Percentiles rank a stretch among this genome's conserved stretches.
Evolutionary conservation across 2,888 invertebrate genomes (phyloP).

Genomic region (Conus canariensis): DNA sequence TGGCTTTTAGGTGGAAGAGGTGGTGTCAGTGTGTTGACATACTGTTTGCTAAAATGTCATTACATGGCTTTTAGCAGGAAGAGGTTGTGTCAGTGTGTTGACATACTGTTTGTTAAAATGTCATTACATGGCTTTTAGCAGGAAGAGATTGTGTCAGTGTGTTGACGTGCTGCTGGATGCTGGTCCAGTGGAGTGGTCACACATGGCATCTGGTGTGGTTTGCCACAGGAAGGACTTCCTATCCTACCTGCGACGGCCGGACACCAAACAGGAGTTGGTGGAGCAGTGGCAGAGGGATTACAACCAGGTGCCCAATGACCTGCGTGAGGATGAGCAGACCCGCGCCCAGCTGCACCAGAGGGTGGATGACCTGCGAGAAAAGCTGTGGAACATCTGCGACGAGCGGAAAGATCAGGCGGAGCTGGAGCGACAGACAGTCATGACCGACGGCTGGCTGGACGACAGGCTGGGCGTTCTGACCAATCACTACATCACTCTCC

Average conservation of each 20-base stretch:
- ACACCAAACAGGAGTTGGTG: conserved; percentile 77
- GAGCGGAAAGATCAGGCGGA: conserved; percentile 77
- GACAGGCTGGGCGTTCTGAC: conserved; percentile 76
- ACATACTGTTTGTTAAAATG: no score
- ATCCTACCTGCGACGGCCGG: conserved; percentile 75
- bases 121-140: no score
- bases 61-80: no score
- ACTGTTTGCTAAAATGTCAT: no score
- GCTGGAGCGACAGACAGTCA: conserved; percentile 70
- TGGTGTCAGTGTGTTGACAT: no score
- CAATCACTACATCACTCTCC: conserved; percentile 77
- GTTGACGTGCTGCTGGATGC: no score
- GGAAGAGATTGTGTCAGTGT: no score
- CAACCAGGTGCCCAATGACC: conserved; percentile 76
- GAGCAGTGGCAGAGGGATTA: conserved; percentile 78
- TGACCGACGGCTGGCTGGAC: conserved; percentile 77
- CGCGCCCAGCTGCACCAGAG: conserved; percentile 77
- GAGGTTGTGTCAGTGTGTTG: no score
- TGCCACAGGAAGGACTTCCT: conserved; percentile 71
- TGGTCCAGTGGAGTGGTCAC: no score
- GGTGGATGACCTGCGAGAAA: conserved; percentile 77
- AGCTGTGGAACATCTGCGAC: conserved; percentile 76
- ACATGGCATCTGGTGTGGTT: no score
- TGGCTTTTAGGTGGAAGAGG: no score
- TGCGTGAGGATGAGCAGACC: conserved; percentile 78